Evolutionary conservation across 2,888 invertebrate genomes (phyloP), one percentile per base, ranked within the genome.

Genomic region (Drosophila birchii): DNA sequence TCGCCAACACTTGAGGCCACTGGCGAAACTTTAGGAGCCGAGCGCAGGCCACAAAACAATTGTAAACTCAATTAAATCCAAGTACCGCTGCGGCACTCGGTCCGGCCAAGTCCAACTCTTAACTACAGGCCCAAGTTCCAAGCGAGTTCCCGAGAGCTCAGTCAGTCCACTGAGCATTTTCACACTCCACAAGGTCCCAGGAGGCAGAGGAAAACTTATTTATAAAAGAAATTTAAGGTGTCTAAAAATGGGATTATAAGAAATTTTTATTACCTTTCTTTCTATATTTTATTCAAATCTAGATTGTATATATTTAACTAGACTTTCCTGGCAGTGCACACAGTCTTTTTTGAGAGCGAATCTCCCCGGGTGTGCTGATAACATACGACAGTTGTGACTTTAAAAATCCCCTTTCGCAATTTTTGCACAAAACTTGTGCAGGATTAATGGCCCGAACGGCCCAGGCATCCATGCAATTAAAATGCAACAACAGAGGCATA

Each of bases 31-130:
- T 75, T 70, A 51, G 57, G 56, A 76, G 70, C 58, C 34, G 56
- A 57, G 29, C 72, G 32, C 47, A 60, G 75, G 81, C 86, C 81
- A 71, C 88, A 86, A 79, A 86, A 84, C 87, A 88, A 86, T 88
- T 86, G 88, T 80, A 86, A 86, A 86, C 86, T 88, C 88, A 88
- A 86, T 86, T 86, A 86, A 86, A 86, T 84, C 85, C 81, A 88
- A 83, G 88, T 85, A 78, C 79, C 86, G 76, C 66, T 77, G 84
- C 76, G 78, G 59, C 86, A 84, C 64, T 71, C 23, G 62, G 75
- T 63, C 63, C 23, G 58, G 75, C 67, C 69, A 51, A 64, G 53
- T 44, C 53, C 47, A 68, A 45, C 74, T 66, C 83, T 83, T 78
- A 80, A 75, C 81, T 80, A 73, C 76, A 75, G 78, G 64, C 71